Evolutionary conservation across 2,113 vertebrate genomes (phyloP).

Genomic region (Phocoena sinus): DNA sequence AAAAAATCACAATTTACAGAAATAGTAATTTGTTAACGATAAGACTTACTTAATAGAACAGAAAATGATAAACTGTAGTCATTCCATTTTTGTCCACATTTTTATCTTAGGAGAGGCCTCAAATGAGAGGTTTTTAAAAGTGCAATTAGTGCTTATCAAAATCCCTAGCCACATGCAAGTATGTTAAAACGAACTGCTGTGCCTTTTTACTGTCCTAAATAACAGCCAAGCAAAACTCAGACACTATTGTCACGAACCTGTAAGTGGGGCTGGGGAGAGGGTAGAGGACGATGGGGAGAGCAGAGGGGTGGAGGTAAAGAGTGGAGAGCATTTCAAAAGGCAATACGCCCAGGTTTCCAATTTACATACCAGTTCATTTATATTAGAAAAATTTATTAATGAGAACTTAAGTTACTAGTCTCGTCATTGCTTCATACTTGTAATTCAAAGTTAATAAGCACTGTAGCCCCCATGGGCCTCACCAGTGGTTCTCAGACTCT

Average conservation of each 20-base stretch:
- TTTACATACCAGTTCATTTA: not conserved
- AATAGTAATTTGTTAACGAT: not conserved
- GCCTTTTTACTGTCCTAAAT: not conserved
- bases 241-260: not conserved
- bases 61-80: not conserved
- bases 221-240: not conserved
- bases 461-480: not conserved
- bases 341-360: not conserved
- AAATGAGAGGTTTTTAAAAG: not conserved
- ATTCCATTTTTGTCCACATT: not conserved
- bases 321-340: not conserved
- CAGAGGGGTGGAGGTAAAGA: fast-evolving
- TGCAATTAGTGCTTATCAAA: not conserved
- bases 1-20: constrained; percentile 19
- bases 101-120: not conserved
- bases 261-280: not conserved
- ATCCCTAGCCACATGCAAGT: not conserved
- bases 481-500: not conserved
- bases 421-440: not conserved
- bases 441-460: not conserved
- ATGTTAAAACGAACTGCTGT: not conserved
- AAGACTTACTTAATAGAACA: not conserved
- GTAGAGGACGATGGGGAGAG: not conserved
- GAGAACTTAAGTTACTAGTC: not conserved
- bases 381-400: not conserved